Percentiles rank a stretch among this genome's conserved stretches.
Conservation (phyloP, 1,140 invertebrate genomes). For the Listronotus bonariensis region DNA sequence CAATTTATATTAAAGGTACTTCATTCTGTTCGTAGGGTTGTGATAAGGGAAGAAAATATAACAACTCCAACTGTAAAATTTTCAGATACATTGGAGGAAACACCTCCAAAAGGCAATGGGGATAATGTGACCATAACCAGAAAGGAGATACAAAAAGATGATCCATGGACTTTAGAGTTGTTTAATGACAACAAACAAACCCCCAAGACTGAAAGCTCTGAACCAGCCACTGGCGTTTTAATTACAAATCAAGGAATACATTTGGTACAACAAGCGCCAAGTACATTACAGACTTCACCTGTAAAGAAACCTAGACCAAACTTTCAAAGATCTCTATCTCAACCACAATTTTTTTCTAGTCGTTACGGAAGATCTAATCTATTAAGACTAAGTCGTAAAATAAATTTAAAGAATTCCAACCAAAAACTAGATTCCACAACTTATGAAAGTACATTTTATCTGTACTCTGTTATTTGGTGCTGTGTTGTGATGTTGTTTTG, state of each 20-base stretch:
- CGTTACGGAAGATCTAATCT: constrained; percentile 30
- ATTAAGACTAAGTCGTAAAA: constrained; percentile 31
- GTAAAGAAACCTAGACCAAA: constrained; percentile 33
- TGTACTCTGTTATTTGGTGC: constrained; percentile 70
- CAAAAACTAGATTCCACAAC: constrained; percentile 35
- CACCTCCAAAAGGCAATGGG: constrained; percentile 12
- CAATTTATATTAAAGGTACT: no score
- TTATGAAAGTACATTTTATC: constrained; percentile 59
- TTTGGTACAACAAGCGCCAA: constrained; percentile 23
- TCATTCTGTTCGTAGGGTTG: neutral
- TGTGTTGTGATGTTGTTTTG: constrained; percentile 73
- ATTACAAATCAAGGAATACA: constrained; percentile 42
- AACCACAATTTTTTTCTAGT: constrained; percentile 43
- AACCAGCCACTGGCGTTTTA: constrained; percentile 34
- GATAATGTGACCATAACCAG: constrained; percentile 3
- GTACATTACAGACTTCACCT: neutral
- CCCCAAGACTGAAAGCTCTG: constrained; percentile 13
- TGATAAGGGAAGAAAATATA: neutral
- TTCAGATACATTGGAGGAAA: neutral
- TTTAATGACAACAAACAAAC: constrained; percentile 41
- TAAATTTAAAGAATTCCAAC: constrained; percentile 34
- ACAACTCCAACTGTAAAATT: constrained; percentile 11
- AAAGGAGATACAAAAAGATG: constrained; percentile 10
- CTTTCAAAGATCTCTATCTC: constrained; percentile 49
- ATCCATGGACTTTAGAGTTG: constrained; percentile 45